Evolutionary conservation across 2,113 vertebrate species (phyloP).

Genomic region (Hucho hucho): DNA sequence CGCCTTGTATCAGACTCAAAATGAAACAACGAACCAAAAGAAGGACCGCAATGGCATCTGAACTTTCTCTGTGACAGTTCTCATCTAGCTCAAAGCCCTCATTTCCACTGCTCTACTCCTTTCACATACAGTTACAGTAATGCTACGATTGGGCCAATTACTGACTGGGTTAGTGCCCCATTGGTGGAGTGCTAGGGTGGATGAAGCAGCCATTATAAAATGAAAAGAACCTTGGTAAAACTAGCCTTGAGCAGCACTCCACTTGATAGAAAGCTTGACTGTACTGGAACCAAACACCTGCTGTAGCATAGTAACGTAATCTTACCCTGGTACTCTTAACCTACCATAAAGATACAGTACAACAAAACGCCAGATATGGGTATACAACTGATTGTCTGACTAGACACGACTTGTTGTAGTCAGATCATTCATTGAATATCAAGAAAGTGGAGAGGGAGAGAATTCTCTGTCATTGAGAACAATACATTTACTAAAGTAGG

Average conservation of each 20-base stretch:
- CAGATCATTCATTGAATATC: conserved; percentile 27
- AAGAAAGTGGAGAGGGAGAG: conserved; percentile 43
- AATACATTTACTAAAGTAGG: neutral
- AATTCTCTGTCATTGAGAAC: conserved; percentile 20
- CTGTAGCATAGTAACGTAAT: no score
- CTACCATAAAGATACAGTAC: neutral
- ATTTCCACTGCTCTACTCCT: neutral
- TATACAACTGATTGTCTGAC: neutral
- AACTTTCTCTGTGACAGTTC: neutral
- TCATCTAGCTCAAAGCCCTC: neutral
- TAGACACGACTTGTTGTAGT: neutral
- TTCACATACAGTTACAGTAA: neutral
- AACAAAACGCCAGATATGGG: neutral
- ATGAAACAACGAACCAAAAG: conserved; percentile 17
- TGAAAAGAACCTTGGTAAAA: no score
- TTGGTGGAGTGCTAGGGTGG: neutral
- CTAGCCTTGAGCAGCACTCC: neutral
- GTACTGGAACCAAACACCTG: no score
- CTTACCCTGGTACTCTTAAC: no score
- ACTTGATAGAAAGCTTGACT: neutral
- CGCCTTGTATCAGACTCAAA: conserved; percentile 18
- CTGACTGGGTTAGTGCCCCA: neutral
- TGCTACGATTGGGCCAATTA: neutral
- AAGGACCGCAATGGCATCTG: conserved; percentile 17
- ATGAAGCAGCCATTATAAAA: neutral